Conservation (phyloP, 2,797 vertebrate species). For the Galagoides demidoff region DNA sequence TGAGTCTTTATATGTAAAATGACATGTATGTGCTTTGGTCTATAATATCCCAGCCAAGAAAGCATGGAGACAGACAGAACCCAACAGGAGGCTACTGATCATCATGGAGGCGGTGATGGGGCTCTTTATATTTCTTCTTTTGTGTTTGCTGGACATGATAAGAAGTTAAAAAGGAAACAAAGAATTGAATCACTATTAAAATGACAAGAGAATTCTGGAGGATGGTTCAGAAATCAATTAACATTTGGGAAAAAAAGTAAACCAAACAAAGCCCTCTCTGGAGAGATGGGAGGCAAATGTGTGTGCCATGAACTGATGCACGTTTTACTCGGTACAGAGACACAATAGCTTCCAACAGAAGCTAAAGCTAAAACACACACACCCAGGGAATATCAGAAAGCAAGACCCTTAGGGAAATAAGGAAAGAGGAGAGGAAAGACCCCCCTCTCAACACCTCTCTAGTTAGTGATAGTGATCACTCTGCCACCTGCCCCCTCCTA, state of each 20-base stretch:
- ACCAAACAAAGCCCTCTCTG: not conserved
- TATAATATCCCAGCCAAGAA: not conserved
- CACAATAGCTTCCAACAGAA: not conserved
- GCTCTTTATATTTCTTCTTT: not conserved
- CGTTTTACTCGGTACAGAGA: not conserved
- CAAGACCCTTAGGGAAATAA: not conserved
- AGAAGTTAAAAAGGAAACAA: constrained; percentile 1
- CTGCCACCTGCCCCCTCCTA: not conserved
- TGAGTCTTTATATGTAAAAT: not conserved
- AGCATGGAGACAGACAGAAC: not conserved
- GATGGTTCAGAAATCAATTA: not conserved
- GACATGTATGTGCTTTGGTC: not conserved
- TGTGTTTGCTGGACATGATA: not conserved
- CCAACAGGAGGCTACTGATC: not conserved
- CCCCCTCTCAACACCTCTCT: not conserved
- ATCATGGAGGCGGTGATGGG: no score
- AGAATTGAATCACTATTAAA: not conserved
- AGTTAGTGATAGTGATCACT: not conserved
- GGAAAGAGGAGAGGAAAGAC: not conserved
- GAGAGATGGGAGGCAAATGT: not conserved
- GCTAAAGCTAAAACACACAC: not conserved
- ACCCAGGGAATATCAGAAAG: not conserved
- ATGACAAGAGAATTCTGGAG: not conserved
- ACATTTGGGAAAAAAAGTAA: not conserved
- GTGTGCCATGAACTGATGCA: accelerated